Percentiles rank a stretch among this genome's conserved stretches.
Conservation (phyloP, 2,888 invertebrate genomes). For the Pecten maximus region DNA sequence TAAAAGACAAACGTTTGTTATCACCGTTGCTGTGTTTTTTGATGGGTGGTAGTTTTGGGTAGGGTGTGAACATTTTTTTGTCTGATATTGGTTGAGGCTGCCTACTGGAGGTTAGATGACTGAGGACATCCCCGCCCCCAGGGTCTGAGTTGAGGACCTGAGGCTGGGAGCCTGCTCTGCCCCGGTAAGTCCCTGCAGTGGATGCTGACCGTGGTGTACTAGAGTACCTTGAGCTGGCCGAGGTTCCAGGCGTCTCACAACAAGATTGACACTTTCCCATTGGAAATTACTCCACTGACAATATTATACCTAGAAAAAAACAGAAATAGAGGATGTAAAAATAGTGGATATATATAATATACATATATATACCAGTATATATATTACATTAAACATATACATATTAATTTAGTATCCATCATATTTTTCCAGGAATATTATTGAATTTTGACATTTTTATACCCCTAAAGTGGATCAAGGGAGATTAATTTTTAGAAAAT, state of each 20-base stretch:
- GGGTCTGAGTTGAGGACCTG: slow-evolving; percentile 37
- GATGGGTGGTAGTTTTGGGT: slow-evolving; percentile 78
- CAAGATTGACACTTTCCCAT: slow-evolving; percentile 80
- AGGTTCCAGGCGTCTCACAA: slow-evolving; percentile 73
- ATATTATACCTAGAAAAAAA: slow-evolving; percentile 41
- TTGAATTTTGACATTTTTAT: no score
- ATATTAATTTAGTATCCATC: neutral
- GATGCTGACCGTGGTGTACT: slow-evolving; percentile 41
- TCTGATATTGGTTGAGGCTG: slow-evolving; percentile 59
- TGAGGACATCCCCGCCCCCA: slow-evolving; percentile 38
- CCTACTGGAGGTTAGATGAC: slow-evolving; percentile 50
- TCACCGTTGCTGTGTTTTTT: slow-evolving; percentile 76
- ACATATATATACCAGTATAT: no score
- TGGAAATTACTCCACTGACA: slow-evolving; percentile 58
- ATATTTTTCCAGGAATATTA: neutral
- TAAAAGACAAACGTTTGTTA: slow-evolving; percentile 70
- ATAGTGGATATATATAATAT: no score
- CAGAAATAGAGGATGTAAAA: neutral
- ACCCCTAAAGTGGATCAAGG: no score
- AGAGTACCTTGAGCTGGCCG: slow-evolving; percentile 51
- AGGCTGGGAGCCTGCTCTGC: slow-evolving; percentile 37
- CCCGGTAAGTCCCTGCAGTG: slow-evolving; percentile 43
- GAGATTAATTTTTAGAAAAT: no score
- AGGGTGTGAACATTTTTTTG: slow-evolving; percentile 78
- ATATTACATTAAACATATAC: neutral